Evolutionary conservation across 1,140 invertebrate species (phyloP).

Genomic region (Drosophila ercepeae): DNA sequence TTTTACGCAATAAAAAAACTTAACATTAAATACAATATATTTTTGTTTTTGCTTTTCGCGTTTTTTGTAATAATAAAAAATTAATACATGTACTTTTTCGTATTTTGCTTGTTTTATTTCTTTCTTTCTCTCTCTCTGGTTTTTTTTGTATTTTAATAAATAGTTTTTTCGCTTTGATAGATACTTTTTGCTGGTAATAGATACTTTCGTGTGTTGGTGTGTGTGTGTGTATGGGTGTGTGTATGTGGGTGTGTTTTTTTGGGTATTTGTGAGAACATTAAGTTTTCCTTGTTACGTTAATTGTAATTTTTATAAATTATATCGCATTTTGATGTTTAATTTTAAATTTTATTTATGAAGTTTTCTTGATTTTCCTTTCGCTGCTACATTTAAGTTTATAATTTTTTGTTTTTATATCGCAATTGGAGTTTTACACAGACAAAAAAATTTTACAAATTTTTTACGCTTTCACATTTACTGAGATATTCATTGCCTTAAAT

Average conservation of each 20-base stretch:
- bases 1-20: slow-evolving; percentile 79
- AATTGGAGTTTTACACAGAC: slow-evolving; percentile 79
- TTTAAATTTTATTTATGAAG: slow-evolving; percentile 48
- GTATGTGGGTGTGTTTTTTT: slow-evolving; percentile 19
- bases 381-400: slow-evolving; percentile 62
- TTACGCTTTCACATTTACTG: slow-evolving; percentile 82
- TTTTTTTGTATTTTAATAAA: slow-evolving; percentile 62
- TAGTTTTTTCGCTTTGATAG: slow-evolving; percentile 72
- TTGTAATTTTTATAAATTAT: slow-evolving; percentile 77
- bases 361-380: slow-evolving; percentile 41
- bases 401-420: slow-evolving; percentile 65
- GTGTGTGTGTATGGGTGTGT: slow-evolving; percentile 19
- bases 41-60: slow-evolving; percentile 52
- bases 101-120: slow-evolving; percentile 56
- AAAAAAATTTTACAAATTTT: slow-evolving; percentile 82
- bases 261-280: slow-evolving; percentile 70
- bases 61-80: slow-evolving; percentile 74
- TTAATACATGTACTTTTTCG: slow-evolving; percentile 75
- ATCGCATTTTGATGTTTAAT: slow-evolving; percentile 66
- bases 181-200: slow-evolving; percentile 70
- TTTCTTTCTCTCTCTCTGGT: slow-evolving; percentile 43
- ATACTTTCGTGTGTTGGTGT: slow-evolving; percentile 55
- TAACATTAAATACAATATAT: slow-evolving; percentile 83
- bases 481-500: slow-evolving; percentile 78
- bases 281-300: slow-evolving; percentile 65